Base-by-base conservation (phyloP, 2,113 vertebrate species). In the Ptilonorhynchus violaceus region DNA sequence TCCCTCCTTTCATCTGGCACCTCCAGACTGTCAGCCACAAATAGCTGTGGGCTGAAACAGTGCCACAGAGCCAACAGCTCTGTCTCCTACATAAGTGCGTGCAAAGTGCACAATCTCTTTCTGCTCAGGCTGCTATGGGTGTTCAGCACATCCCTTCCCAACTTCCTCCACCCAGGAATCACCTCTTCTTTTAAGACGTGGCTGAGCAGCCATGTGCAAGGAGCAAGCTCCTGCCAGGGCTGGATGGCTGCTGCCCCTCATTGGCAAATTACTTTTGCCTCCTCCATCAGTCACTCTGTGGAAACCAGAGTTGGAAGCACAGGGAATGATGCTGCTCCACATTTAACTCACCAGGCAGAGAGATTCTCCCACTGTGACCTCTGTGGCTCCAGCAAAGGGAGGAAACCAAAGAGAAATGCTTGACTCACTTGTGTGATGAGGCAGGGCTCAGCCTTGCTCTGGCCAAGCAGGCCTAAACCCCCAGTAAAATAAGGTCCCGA, bases 231-330 rank as follows among this genome's bases (percentile, higher is more conserved):
- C 6, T 63, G 42, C 75, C 69, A 28, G n/a, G 24, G 67, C 59
- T 60, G 62, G 13, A 15, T 46, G 46, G 70, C 33, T 46, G 39
- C 52, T 23, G 37, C 17, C 28, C 46, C 31, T 87, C 7, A 1
- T 2, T 69, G n/a, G 13, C 31, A 55, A 33, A 17, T 1, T 20
- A 44, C 18, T 89, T 75, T 22, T 81, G 72, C 19, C 41, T 18
- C 23, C 18, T 52, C 31, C 9, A 3, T 27, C 3, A 0, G 28
- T 42, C 0, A 0, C 59, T n/a, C 58, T 25, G 23, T 24, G 44
- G 46, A 83, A 88, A 24, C 2, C 55, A 20, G 93, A 66, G 50
- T 80, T 50, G 87, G 73, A 28, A 77, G 68, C 64, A 23, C 23
- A 33, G 69, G 21, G 33, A 42, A 41, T 59, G 28, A 27, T 1